These are phyloP conservation scores for Steinernema hermaphroditum DNA, from an alignment of 2,888 invertebrate genomes.

Conservation along the genomic window DNA sequence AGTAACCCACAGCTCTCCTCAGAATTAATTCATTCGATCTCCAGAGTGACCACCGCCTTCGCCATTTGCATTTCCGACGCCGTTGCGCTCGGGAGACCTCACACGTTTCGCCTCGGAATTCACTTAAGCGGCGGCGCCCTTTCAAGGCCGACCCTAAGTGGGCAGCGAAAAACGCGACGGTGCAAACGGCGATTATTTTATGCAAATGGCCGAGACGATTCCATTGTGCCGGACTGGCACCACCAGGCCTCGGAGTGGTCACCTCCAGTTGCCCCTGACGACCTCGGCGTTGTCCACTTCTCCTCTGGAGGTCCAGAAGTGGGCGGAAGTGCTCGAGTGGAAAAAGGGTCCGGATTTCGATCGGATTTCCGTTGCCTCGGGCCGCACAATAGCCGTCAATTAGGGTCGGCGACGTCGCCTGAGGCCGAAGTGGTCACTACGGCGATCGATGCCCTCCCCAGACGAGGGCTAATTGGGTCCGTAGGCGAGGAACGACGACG, in stretches of 20 bases:
- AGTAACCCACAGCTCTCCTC: background rate
- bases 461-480: constrained; percentile 21
- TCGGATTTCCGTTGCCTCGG: constrained; percentile 6
- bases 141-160: constrained; percentile 18
- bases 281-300: background rate
- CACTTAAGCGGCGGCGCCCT: background rate
- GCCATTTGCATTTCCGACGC: no score
- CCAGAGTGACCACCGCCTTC: background rate
- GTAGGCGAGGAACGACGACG: background rate
- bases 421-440: constrained; percentile 21
- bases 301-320: background rate
- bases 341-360: constrained; percentile 24
- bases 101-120: constrained; percentile 13
- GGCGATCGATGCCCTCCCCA: constrained; percentile 20
- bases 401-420: background rate
- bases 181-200: constrained; percentile 29
- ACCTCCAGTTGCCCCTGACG: constrained; percentile 15
- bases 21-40: background rate
- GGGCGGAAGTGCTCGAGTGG: constrained; percentile 15
- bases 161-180: constrained; percentile 23
- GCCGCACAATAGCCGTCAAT: constrained; percentile 28
- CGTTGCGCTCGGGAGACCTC: no score
- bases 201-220: constrained; percentile 28
- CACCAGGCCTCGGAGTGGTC: constrained; percentile 1
- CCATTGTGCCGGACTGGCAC: constrained; percentile 8